phyloP scores from a whole-genome alignment of 2,888 invertebrate genomes.

The Leucozona laternaria region DNA sequence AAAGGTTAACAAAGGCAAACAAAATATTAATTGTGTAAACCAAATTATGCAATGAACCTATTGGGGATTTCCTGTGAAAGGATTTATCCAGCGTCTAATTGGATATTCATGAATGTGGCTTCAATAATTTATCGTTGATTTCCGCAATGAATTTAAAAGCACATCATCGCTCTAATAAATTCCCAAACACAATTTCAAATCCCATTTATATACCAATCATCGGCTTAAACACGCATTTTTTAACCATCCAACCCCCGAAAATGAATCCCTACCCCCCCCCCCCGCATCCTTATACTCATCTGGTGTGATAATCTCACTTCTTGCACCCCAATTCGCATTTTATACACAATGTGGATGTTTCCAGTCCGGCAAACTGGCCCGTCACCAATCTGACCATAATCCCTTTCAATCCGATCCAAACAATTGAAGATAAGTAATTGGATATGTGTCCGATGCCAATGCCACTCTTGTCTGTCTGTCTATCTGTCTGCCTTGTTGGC shows the following conservation, averaged over 20 bases:
- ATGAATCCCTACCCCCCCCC: too few species aligned
- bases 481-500: slow-evolving; percentile 33
- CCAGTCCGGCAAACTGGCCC: slow-evolving; percentile 30
- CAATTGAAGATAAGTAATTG: slow-evolving; percentile 70
- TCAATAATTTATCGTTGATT: background rate
- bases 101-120: background rate
- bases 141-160: slow-evolving; percentile 23
- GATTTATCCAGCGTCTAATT: background rate
- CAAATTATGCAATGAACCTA: background rate
- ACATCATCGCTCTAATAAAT: slow-evolving; percentile 27
- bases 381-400: slow-evolving; percentile 64
- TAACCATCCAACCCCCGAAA: background rate
- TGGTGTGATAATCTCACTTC: slow-evolving; percentile 24
- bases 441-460: slow-evolving; percentile 64
- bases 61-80: background rate
- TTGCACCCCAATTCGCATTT: slow-evolving; percentile 7
- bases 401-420: slow-evolving; percentile 65
- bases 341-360: slow-evolving; percentile 8
- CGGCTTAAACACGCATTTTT: slow-evolving; percentile 27
- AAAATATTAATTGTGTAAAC: background rate
- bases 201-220: slow-evolving; percentile 39
- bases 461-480: slow-evolving; percentile 58
- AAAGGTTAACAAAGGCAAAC: background rate
- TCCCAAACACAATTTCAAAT: slow-evolving; percentile 18
- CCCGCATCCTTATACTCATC: too few species aligned